phyloP scores from a whole-genome alignment of 2,797 vertebrate species.

The Tamandua tetradactyla region DNA sequence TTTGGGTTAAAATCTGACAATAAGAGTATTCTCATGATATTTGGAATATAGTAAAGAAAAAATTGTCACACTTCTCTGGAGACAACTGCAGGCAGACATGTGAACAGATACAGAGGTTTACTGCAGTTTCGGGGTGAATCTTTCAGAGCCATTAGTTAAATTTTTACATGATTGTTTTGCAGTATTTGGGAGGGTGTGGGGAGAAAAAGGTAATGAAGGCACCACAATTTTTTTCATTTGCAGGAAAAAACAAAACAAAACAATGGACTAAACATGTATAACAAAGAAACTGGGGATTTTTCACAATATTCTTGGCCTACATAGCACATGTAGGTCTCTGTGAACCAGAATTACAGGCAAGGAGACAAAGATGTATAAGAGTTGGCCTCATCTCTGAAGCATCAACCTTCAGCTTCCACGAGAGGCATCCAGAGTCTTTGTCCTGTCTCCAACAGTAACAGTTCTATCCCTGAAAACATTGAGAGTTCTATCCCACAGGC shows the following conservation, averaged over 20 bases:
- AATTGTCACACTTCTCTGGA: not conserved
- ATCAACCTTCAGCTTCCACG: not conserved
- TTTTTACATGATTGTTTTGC: not conserved
- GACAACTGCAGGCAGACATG: not conserved
- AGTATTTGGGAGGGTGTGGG: not conserved
- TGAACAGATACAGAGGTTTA: not conserved
- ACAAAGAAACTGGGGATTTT: not conserved
- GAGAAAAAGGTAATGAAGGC: not conserved
- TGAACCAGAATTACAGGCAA: not conserved
- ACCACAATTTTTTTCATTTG: not conserved
- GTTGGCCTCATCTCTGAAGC: not conserved
- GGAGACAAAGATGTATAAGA: not conserved
- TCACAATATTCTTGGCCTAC: not conserved
- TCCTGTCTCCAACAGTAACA: not conserved
- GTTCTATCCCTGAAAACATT: not conserved
- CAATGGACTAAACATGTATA: not conserved
- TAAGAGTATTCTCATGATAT: not conserved
- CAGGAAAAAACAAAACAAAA: slow-evolving; percentile 7
- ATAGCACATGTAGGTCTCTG: not conserved
- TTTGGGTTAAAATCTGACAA: not conserved
- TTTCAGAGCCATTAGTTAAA: not conserved
- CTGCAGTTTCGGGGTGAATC: not conserved
- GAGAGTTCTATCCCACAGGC: not conserved
- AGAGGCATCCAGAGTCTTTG: not conserved
- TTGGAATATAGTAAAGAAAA: not conserved